These are phyloP conservation scores for Globicephala melas DNA, from an alignment of 2,113 vertebrate genomes.

Conservation along the genomic window DNA sequence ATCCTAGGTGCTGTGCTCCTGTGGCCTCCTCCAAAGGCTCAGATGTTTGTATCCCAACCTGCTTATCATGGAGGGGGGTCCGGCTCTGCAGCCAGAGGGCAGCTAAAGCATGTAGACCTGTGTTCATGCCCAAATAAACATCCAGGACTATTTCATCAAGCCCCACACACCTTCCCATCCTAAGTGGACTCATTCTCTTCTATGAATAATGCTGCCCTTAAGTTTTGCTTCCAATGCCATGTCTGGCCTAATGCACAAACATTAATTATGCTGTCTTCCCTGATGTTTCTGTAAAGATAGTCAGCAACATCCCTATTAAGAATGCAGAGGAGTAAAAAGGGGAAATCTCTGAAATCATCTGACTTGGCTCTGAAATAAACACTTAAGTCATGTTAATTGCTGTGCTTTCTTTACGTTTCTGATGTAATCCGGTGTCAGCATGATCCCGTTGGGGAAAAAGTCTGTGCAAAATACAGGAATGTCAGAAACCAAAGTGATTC, in stretches of 20 bases:
- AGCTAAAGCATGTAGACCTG: neutral
- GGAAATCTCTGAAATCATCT: neutral
- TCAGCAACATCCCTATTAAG: neutral
- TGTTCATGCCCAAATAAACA: neutral
- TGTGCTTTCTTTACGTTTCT: neutral
- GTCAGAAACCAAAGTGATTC: constrained; percentile 43
- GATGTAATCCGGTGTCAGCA: constrained; percentile 37
- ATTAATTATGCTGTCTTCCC: neutral
- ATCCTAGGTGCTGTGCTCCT: neutral
- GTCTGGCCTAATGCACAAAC: neutral
- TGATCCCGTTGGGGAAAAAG: constrained; percentile 10
- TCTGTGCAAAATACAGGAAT: constrained; percentile 39
- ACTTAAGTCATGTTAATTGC: constrained; percentile 32
- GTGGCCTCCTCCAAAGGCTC: neutral
- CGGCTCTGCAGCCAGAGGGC: neutral
- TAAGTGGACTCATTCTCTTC: neutral
- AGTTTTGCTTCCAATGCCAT: neutral
- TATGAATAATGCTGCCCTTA: neutral
- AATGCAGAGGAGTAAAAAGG: neutral
- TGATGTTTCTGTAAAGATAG: neutral
- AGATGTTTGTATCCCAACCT: neutral
- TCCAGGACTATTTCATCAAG: neutral
- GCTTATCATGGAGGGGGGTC: neutral
- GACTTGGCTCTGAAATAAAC: constrained; percentile 13
- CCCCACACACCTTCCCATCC: neutral